Evolutionary conservation across 2,888 invertebrate species (phyloP), one percentile per base, ranked within the genome.

Genomic region (Caenorhabditis angaria): DNA sequence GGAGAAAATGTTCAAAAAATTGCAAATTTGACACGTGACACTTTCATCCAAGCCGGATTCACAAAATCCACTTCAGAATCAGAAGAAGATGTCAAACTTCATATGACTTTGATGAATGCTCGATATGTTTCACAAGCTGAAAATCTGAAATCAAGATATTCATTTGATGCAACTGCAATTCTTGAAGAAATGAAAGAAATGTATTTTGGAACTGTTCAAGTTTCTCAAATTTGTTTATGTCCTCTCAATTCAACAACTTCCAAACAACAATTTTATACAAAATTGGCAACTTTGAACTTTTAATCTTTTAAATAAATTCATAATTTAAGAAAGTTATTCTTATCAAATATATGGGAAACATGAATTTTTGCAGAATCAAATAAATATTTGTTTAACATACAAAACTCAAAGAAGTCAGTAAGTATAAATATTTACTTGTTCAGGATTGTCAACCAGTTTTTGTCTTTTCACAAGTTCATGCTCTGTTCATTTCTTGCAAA

Each of bases 61-160:
- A 50, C 66, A 2, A 47, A 64, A 0, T 29, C 41, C 10, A 65
- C 56, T 4, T 27, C n/a, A 24, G 35, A 20, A 10, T 59, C 48
- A 12, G 57, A 25, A 12, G 60, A 51, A 12, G 57, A 54, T 22
- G 80, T 80, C 12, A 74, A 70, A 48, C 50, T 80, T 25, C 80
- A 80, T 28, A 58, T 80, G 70, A 80, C 80, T 12, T 56, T 80
- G 25, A 74, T 78, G 71, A 80, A 80, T 50, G 60, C 69, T 12
- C 55, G 75, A 62, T 76, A 72, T 28, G 50, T 61, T 8, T 54
- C 74, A n/a, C 66, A 75, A 5, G 55, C 22, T 24, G 48, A 48
- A 27, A 58, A 61, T 47, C 32, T n/a, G 12, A 66, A 74, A 25
- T 32, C 14, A 18, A 18, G 55, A 0, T 20, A 35, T 0, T 47